Conservation (phyloP, 2,797 vertebrate species). For the Bradypodion ventrale region DNA sequence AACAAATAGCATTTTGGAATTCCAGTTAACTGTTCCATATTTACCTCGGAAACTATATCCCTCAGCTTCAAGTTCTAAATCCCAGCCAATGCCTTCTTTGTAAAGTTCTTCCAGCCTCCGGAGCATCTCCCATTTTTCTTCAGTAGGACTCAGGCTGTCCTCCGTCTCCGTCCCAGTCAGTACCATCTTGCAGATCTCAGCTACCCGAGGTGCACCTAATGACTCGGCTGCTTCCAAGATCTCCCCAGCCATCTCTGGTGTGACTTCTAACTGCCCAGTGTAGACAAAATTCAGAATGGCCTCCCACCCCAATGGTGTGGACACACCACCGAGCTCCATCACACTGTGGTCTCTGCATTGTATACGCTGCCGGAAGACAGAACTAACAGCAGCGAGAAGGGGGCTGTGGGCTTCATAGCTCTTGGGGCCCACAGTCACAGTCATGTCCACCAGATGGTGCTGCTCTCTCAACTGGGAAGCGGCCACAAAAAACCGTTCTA, state of each 20-base stretch:
- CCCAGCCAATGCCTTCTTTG: slow-evolving; percentile 68
- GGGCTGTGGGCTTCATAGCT: slow-evolving; percentile 59
- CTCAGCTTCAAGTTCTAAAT: slow-evolving; percentile 66
- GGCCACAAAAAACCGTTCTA: slow-evolving; percentile 60
- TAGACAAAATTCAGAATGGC: slow-evolving; percentile 72
- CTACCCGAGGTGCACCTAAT: slow-evolving; percentile 65
- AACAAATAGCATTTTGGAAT: neutral
- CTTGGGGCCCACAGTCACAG: slow-evolving; percentile 51
- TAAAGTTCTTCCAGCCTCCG: slow-evolving; percentile 60
- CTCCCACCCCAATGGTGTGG: slow-evolving; percentile 59
- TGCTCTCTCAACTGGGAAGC: slow-evolving; percentile 61
- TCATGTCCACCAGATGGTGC: slow-evolving; percentile 65
- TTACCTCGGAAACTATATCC: slow-evolving; percentile 40
- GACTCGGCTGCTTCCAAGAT: slow-evolving; percentile 53
- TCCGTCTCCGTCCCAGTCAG: neutral
- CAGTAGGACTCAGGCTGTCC: neutral
- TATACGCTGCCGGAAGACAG: slow-evolving; percentile 58
- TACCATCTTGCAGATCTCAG: slow-evolving; percentile 28
- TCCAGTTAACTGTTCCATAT: neutral
- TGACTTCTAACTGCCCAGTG: slow-evolving; percentile 41
- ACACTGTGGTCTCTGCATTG: neutral
- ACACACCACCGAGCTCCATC: slow-evolving; percentile 7
- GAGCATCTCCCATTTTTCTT: slow-evolving; percentile 64
- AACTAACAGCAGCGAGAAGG: slow-evolving; percentile 70
- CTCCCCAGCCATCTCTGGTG: slow-evolving; percentile 15